Percentiles rank a stretch among this genome's conserved stretches.
These are phyloP conservation scores for Ochropleura plecta DNA, from an alignment of 2,888 invertebrate species.

Conservation along the genomic window DNA sequence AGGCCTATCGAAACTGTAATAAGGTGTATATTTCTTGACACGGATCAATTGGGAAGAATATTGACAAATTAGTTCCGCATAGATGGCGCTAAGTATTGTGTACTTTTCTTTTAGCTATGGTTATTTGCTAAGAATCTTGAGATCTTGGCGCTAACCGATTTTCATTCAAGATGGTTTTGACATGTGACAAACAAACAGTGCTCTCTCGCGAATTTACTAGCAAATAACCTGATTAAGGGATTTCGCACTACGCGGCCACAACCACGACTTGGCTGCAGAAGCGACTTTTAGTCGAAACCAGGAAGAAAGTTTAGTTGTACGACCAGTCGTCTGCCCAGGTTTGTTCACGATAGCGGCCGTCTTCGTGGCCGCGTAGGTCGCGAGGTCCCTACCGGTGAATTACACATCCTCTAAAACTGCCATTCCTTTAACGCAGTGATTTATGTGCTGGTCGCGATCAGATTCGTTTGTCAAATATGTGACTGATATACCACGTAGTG, in stretches of 20 bases:
- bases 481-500: no score
- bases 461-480: background rate
- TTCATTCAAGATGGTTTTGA: background rate
- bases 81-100: background rate
- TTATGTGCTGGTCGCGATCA: background rate
- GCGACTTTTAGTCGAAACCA: background rate
- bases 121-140: background rate
- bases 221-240: background rate
- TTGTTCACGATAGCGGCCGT: background rate
- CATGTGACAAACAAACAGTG: background rate
- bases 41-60: background rate
- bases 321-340: background rate
- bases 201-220: background rate
- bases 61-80: background rate
- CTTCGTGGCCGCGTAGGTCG: background rate
- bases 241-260: background rate
- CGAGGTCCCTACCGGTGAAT: background rate
- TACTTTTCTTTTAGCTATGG: background rate
- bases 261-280: background rate
- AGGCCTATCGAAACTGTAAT: conserved; percentile 8
- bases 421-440: background rate
- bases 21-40: background rate
- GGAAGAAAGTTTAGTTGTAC: background rate
- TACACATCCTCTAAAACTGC: background rate
- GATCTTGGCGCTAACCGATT: background rate